Evolutionary conservation across 1,140 invertebrate species (phyloP).

Genomic region (Antheraea mylitta): DNA sequence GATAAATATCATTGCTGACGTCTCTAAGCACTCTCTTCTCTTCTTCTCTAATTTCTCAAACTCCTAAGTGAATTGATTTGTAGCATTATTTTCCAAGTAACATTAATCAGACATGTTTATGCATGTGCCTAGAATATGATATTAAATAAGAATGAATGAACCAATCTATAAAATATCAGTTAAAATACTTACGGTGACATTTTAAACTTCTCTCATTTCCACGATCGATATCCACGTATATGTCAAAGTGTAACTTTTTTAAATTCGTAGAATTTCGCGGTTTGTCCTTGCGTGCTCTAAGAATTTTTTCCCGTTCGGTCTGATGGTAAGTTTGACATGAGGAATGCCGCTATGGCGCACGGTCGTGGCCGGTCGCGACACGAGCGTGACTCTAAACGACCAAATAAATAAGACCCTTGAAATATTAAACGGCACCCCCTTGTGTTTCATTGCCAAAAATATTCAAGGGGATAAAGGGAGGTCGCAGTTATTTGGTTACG

Average conservation of each 20-base stretch:
- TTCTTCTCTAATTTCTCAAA: no score
- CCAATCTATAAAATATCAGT: no score
- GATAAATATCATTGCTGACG: no score
- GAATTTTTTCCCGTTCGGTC: slow-evolving; percentile 56
- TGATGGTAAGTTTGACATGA: slow-evolving; percentile 68
- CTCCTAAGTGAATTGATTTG: no score
- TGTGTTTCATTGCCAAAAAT: not conserved
- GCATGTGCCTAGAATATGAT: no score
- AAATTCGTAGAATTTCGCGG: slow-evolving; percentile 41
- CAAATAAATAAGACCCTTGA: slow-evolving; percentile 38
- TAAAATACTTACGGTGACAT: not conserved
- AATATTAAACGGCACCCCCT: slow-evolving; percentile 21
- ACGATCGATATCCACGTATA: not conserved
- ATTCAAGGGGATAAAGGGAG: slow-evolving; percentile 20
- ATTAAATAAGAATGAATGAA: no score
- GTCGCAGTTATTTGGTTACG: slow-evolving; percentile 29
- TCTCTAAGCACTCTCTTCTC: no score
- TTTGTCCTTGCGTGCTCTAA: slow-evolving; percentile 53
- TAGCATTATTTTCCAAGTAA: no score
- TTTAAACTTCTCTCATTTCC: not conserved
- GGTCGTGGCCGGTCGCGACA: slow-evolving; percentile 57
- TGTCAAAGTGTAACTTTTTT: slow-evolving; percentile 4
- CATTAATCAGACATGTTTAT: no score
- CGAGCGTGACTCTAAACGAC: slow-evolving; percentile 53
- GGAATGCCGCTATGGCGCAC: slow-evolving; percentile 55